Percentiles rank a stretch among this genome's conserved stretches.
Conservation (phyloP, 1,140 invertebrate genomes). For the Hormaphis cornu region DNA sequence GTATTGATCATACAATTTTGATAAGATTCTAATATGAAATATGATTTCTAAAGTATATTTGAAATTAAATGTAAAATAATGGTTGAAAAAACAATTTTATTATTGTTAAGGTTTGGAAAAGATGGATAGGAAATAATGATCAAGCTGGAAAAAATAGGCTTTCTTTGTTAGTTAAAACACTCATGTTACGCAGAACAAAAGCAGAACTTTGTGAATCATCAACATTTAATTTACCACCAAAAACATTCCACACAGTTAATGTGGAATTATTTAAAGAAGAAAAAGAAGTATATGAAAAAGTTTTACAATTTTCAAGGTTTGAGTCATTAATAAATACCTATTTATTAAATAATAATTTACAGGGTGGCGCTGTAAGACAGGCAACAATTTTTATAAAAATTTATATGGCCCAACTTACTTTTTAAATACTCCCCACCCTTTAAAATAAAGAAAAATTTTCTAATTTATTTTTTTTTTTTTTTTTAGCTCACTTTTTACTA, state of each 20-base stretch:
- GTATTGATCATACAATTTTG: background rate
- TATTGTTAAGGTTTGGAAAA: slow-evolving; percentile 50
- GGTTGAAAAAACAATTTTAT: background rate
- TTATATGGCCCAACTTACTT: too few relatives aligned
- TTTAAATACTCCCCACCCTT: too few relatives aligned
- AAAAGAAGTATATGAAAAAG: slow-evolving; percentile 64
- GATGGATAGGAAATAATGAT: slow-evolving; percentile 63
- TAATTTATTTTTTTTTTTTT: background rate
- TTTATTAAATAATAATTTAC: too few relatives aligned
- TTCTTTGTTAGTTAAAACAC: slow-evolving; percentile 64
- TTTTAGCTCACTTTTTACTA: slow-evolving; percentile 61
- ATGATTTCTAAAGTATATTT: background rate
- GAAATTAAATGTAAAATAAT: background rate
- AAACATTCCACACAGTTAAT: slow-evolving; percentile 48
- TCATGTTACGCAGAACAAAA: slow-evolving; percentile 79
- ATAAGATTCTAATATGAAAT: background rate
- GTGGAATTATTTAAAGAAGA: slow-evolving; percentile 60
- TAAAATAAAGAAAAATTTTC: too few relatives aligned
- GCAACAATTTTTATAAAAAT: too few relatives aligned
- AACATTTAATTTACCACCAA: slow-evolving; percentile 56
- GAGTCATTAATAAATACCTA: too few relatives aligned
- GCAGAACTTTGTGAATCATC: slow-evolving; percentile 56
- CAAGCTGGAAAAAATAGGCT: slow-evolving; percentile 60
- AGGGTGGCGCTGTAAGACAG: too few relatives aligned
- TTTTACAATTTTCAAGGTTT: slow-evolving; percentile 35